Base-by-base conservation (phyloP, 1,140 invertebrate genomes). In the Galleria mellonella region DNA sequence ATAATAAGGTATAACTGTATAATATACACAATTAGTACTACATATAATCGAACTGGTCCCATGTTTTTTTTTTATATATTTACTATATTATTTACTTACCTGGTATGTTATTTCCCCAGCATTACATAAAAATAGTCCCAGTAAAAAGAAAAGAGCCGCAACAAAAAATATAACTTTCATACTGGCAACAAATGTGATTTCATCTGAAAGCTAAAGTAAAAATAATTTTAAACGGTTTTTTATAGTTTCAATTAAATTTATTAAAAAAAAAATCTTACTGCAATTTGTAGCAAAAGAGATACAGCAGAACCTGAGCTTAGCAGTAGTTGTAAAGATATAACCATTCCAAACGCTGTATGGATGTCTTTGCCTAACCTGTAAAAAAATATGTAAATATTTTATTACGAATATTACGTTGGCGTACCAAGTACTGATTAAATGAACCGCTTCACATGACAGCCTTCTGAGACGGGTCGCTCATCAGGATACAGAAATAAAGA, bases 31-130 rank as follows among this genome's bases (percentile, higher is more conserved):
- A 3, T 23, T 23, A 2, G 2, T 23, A 23, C 2, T 23, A 23
- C 2, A 23, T 23, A 23, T 23, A 23, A 23, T 3, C 2, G 2
- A 23, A 3, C 2, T 3, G 17, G 17, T 23, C 17, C 2, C 17
- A 3, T 23, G 2, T 23, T 3, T 23, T 6, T 23, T 2, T 23
- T 23, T 23, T 23, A 23, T 23, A 3, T 23, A 6, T 23, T 23
- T n/a, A n/a, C n/a, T n/a, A 6, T 14, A 32, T 32, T 31, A n/a
- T n/a, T n/a, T 12, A 42, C 33, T 42, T 46, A 79, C 75, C 70
- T 81, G 65, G 47, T 77, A 69, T 5, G 73, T 75, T 13, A 81
- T 81, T 59, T 77, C 76, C 10, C 76, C 73, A 5, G 73, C 65
- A 39, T 77, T 81, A 51, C 76, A 81, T 15, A 81, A 57, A 51